Evolutionary conservation across 2,888 invertebrate species (phyloP), one percentile per base, ranked within the genome.

Genomic region (Sepioteuthis lessoniana): DNA sequence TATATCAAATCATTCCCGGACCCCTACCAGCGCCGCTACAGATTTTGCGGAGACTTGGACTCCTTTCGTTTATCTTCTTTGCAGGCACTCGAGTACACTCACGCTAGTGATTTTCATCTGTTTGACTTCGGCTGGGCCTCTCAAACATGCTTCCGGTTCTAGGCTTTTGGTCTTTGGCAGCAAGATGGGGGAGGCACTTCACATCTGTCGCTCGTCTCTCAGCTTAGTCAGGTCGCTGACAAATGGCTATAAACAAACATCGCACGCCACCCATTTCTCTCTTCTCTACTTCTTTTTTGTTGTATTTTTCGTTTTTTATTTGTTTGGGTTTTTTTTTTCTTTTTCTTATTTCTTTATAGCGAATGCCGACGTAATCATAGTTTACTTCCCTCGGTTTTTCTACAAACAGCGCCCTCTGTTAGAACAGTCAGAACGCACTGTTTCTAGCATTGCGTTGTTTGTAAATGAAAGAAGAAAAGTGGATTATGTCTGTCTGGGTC

Each of bases 211-310:
- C 76, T 76, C 76, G 16, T 76, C n/a, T 31, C 76, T 76, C 76
- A 76, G 76, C 31, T 76, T 31, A 76, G 76, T 76, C 76, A n/a
- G 31, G 76, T 76, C 76, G 76, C 76, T 76, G 31, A n/a, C 76
- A 76, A 76, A 76, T n/a, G 76, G n/a, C 76, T 76, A 76, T 76
- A n/a, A 76, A 76, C 76, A 76, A 76, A 76, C 76, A 31, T 76
- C n/a, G n/a, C 31, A 10, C 31, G 76, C n/a, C 76, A 10, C 13
- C n/a, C 76, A 16, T n/a, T 76, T 76, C n/a, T 60, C 21, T 46
- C 46, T 46, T 10, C 46, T 10, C 46, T 46, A 46, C 46, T 46
- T 46, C 46, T 46, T 10, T 10, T 10, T 5, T 10, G 5, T 76
- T n/a, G n/a, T n/a, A n/a, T n/a, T n/a, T n/a, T n/a, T n/a, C n/a